Evolutionary conservation across 2,797 vertebrate species (phyloP), one percentile per base, ranked within the genome.

Genomic region (Austrolebias charrua): DNA sequence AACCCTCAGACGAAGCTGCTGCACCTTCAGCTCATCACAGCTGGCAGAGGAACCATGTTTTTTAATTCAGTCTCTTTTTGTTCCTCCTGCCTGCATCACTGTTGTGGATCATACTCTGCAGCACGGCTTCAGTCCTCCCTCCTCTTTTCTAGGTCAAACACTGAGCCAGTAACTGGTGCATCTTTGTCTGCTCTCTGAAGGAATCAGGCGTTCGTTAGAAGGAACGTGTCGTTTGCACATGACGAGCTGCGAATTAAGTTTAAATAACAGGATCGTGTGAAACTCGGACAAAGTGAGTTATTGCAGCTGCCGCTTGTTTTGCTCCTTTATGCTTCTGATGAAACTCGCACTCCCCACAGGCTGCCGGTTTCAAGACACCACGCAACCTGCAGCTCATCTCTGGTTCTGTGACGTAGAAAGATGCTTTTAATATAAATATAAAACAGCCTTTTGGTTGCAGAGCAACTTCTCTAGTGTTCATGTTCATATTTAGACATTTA

Each of bases 401-500:
- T 40, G 49, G 40, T 59, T 43, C 16, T 54, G 6, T 47, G n/a
- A 54, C 35, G 57, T 60, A 60, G 52, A 48, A 40, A 29, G 50
- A 68, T 35, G 63, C 56, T 80, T 89, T 75, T 78, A 60, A 75
- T 80, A 75, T 69, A 58, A 85, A 78, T 77, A 82, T 82, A 60
- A 81, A 75, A 84, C 92, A 84, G 90, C 88, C 86, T 91, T 88
- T 93, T 92, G 86, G 94, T 95, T 96, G 95, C 95, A 95, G 93
- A 95, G 94, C 95, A 95, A 95, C 95, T 88, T 66, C 77, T 28
- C 76, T 42, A 73, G 47, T 87, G 79, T 94, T 92, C 84, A 93
- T 93, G 90, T 90, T 86, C 65, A 74, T 86, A 80, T 79, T 75
- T 91, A 92, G 91, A 88, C 92, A 82, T 91, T 93, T 93, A 93